Evolutionary conservation across 2,797 vertebrate genomes (phyloP), one percentile per base, ranked within the genome.

Genomic region (Molossus alvarezi): DNA sequence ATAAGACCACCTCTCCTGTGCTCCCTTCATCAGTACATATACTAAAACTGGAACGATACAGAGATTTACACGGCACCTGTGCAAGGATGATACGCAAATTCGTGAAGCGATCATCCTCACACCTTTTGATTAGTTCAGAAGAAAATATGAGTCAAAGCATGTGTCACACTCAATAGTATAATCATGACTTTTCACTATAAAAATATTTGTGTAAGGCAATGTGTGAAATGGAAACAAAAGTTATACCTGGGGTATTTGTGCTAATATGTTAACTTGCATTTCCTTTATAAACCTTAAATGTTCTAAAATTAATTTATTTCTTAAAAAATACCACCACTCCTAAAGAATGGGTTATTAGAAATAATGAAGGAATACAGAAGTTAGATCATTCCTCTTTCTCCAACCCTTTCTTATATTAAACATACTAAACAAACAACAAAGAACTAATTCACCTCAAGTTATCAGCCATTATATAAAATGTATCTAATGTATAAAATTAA

Each of bases 271-370:
- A 71, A 67, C 20, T 41, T 71, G 67, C 67, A 23, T 71, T 71
- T 71, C 67, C 33, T 71, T 71, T 20, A 71, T 71, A 71, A 71
- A 71, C 67, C 33, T 71, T 23, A 71, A 71, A 71, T 23, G 37
- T 41, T 41, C 67, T 71, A 18, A 71, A 71, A 41, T 41, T 12
- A 23, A 71, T 21, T 71, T 41, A 41, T 67, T 67, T 53, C 11
- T 53, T 53, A 9, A 41, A 13, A 18, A 67, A 69, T 37, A 69
- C 18, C 8, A 21, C 67, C 53, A 71, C 64, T 41, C 18, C 84
- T 80, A 53, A 94, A 89, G 33, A 95, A 89, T 20, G 4, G 17
- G 33, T 67, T 84, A 95, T 80, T 60, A 88, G 69, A 76, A 75
- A 29, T 76, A 94, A 72, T 25, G 18, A 84, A 3, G 73, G 29